phyloP scores from a whole-genome alignment of 2,113 vertebrate genomes.

The Capreolus pygargus region DNA sequence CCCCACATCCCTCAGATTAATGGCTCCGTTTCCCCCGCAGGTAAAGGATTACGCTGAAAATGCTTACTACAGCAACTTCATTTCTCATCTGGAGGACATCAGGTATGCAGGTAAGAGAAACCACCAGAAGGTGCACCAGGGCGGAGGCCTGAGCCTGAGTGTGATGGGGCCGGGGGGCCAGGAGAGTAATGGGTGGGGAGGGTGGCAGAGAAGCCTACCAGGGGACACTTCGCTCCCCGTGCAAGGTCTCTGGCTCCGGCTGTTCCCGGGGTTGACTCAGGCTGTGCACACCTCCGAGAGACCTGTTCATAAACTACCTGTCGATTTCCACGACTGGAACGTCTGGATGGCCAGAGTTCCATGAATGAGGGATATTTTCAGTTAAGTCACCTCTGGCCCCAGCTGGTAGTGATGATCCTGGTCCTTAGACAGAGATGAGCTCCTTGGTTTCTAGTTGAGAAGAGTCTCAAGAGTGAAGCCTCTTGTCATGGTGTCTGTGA shows the following conservation, averaged over 20 bases:
- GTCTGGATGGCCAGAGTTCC: neutral
- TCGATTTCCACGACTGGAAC: fast-evolving
- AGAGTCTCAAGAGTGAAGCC: neutral
- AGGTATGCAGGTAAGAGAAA: conserved; percentile 84
- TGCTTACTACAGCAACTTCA: conserved; percentile 91
- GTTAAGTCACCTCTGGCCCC: neutral
- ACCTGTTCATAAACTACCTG: no score
- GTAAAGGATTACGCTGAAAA: conserved; percentile 87
- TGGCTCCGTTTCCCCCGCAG: conserved; percentile 73
- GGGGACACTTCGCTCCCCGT: neutral
- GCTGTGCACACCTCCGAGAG: neutral
- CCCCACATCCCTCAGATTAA: fast-evolving
- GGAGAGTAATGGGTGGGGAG: fast-evolving
- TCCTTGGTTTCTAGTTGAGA: neutral
- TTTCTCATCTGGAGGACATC: conserved; percentile 86
- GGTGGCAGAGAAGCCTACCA: fast-evolving
- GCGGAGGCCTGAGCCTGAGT: fast-evolving
- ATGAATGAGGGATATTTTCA: no score
- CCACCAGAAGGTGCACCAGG: fast-evolving
- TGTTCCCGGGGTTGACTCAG: neutral
- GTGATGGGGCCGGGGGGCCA: fast-evolving
- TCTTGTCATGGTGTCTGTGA: fast-evolving
- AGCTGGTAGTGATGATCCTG: neutral
- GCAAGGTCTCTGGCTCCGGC: neutral
- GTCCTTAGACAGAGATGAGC: neutral